These are phyloP conservation scores for Carterocephalus palaemon DNA, from an alignment of 2,888 invertebrate genomes.

Conservation along the genomic window DNA sequence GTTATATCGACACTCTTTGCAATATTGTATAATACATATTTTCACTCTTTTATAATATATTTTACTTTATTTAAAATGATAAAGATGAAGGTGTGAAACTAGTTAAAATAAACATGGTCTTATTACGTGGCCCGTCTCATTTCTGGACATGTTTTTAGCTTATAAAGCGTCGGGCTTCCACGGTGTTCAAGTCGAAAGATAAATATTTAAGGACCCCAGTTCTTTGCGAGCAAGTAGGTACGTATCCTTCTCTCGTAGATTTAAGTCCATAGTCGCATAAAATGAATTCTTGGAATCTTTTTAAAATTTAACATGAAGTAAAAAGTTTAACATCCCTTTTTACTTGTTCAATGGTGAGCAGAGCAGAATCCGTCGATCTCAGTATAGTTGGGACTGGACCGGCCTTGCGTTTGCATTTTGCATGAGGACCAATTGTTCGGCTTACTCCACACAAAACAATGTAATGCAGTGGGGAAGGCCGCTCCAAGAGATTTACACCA, in stretches of 20 bases:
- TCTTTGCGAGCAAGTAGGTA: conserved; percentile 15
- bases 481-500: conserved; percentile 41
- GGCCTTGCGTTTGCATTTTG: conserved; percentile 57
- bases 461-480: conserved; percentile 33
- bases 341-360: conserved; percentile 35
- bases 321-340: conserved; percentile 39
- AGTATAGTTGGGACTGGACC: conserved; percentile 32
- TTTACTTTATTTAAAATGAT: too few relatives aligned
- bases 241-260: conserved; percentile 32
- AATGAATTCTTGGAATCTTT: not conserved
- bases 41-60: too few relatives aligned
- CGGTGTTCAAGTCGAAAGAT: conserved; percentile 39
- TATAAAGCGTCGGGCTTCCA: conserved; percentile 22
- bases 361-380: conserved; percentile 40
- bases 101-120: too few relatives aligned
- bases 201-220: conserved; percentile 43
- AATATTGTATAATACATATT: too few relatives aligned
- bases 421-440: conserved; percentile 59
- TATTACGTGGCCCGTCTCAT: too few relatives aligned
- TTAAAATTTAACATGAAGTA: conserved; percentile 34
- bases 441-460: conserved; percentile 41
- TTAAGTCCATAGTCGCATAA: conserved; percentile 39
- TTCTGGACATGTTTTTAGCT: too few relatives aligned
- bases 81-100: too few relatives aligned
- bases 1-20: too few relatives aligned